Evolutionary conservation across 2,797 vertebrate species (phyloP).

Genomic region (Alexandromys oeconomus): DNA sequence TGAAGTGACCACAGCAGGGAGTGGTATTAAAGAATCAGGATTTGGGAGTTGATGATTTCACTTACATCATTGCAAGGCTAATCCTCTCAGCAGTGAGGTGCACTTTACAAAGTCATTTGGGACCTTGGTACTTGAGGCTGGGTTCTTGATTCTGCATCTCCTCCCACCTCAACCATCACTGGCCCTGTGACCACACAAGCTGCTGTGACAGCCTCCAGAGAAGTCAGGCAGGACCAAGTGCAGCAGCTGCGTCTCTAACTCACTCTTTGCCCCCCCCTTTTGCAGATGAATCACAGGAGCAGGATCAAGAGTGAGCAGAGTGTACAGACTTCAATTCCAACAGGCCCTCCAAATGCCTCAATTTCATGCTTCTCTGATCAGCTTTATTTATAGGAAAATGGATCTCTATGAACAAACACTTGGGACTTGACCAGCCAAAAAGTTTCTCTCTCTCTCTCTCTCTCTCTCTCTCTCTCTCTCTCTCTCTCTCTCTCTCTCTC

Average conservation of each 20-base stretch:
- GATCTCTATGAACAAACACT: conserved; percentile 85
- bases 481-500: no score
- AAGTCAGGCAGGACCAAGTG: conserved; percentile 70
- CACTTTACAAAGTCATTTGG: neutral
- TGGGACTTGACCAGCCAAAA: conserved; percentile 84
- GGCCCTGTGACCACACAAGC: neutral
- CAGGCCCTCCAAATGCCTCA: conserved; percentile 86
- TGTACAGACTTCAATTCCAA: conserved; percentile 85
- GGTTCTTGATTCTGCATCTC: neutral
- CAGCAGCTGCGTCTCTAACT: conserved; percentile 80
- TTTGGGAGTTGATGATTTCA: conserved; percentile 19
- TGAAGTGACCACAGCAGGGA: neutral
- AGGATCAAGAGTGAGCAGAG: conserved; percentile 66
- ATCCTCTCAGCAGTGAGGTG: neutral
- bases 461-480: no score
- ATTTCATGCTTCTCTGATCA: conserved; percentile 90
- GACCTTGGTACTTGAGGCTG: neutral
- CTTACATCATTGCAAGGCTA: neutral
- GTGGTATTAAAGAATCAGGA: neutral
- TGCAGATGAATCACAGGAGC: conserved; percentile 84
- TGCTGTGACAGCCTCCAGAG: conserved; percentile 63
- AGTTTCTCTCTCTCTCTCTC: conserved; percentile 20
- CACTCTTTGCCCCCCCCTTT: conserved; percentile 75
- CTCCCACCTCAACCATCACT: neutral
- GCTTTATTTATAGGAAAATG: conserved; percentile 89